Evolutionary conservation across 2,113 vertebrate genomes (phyloP), one percentile per base, ranked within the genome.

Genomic region (Raja brachyura): DNA sequence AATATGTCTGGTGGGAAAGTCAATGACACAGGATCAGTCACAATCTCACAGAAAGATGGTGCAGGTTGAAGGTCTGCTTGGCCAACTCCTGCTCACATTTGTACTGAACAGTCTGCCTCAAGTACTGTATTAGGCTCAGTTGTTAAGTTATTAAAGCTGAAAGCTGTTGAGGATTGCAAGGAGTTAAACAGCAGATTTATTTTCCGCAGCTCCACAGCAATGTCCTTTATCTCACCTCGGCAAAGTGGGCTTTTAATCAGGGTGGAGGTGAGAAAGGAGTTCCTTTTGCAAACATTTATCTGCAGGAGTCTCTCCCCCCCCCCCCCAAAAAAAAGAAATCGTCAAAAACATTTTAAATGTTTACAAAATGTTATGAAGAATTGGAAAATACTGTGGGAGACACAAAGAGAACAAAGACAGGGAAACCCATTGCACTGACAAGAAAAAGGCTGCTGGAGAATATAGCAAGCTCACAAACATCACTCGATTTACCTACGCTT

Each of bases 261-360:
- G 18, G 39, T 73, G 48, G 70, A 54, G 9, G 20, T 92, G 68
- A 48, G 3, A 18, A 33, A 73, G 54, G 3, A 54, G 73, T 18
- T 70, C n/a, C 77, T 39, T 39, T 22, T 6, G 39, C 90, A 70
- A 88, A 88, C 63, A 88, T 88, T 88, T 88, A 88, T 88, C 83
- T 73, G 70, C 20, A 22, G 90, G 33, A 54, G 22, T 74, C 90
- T 10, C 20, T n/a, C n/a, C n/a, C n/a, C n/a, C n/a, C n/a, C n/a
- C n/a, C n/a, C n/a, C 39, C 39, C 39, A 48, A 48, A 3, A 33
- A 48, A 74, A 25, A 74, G 73, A 92, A 92, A 25, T 92, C 66
- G 33, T 92, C 66, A 73, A 9, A 16, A 9, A 16, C 31, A 92
- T 9, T 48, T 54, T 22, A 73, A 48, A 22, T 68, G 70, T 92